Conservation (phyloP, 2,113 vertebrate species). For the Grantiella picta region DNA sequence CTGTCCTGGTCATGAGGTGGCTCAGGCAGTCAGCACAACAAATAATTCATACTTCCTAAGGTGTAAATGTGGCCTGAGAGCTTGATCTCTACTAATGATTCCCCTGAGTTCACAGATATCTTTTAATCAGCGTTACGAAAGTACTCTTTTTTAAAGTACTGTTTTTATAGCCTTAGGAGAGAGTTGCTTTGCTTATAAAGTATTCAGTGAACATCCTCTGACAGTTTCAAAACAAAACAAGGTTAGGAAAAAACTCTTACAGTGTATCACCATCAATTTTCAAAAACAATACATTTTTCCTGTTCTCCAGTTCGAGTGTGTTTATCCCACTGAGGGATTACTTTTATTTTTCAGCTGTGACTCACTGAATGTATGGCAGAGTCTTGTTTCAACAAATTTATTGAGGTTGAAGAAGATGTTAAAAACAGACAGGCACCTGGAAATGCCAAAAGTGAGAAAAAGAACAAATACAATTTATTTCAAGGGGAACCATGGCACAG, state of each 20-base stretch:
- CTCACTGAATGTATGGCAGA: constrained; percentile 29
- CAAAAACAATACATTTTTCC: not conserved
- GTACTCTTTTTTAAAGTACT: not conserved
- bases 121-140: constrained; percentile 11
- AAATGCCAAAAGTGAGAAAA: constrained; percentile 7
- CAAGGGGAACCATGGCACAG: not conserved
- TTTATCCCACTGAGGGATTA: constrained; percentile 11
- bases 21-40: not conserved
- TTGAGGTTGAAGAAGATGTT: constrained; percentile 52
- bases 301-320: not conserved
- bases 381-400: constrained; percentile 54
- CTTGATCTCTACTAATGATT: not conserved
- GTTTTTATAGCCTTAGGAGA: not conserved
- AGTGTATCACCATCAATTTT: constrained; percentile 17
- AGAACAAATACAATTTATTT: constrained; percentile 37
- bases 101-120: not conserved
- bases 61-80: not conserved
- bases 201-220: not conserved
- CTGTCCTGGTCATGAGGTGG: not conserved
- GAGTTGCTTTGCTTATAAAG: not conserved
- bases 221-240: constrained; percentile 14
- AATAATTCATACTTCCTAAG: not conserved
- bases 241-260: not conserved
- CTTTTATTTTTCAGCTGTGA: constrained; percentile 47
- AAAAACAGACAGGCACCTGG: constrained; percentile 60